Conservation (phyloP, 2,888 invertebrate genomes). For the Cotesia congregata region DNA sequence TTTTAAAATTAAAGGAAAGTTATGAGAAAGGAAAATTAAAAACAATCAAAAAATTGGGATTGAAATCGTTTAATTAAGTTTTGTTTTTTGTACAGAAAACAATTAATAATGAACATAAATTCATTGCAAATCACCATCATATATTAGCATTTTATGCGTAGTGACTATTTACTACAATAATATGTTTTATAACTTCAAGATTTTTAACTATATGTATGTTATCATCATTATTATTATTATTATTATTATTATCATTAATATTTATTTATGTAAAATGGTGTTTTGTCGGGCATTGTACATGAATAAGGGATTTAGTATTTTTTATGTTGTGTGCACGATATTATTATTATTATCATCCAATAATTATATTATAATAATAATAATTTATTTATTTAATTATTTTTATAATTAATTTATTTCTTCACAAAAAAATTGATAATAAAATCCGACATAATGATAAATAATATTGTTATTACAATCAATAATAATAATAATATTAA, state of each 20-base stretch:
- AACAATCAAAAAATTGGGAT: constrained; percentile 52
- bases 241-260: constrained; percentile 24
- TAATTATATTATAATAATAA: too few relatives aligned
- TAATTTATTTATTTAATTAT: constrained; percentile 41
- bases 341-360: constrained; percentile 41
- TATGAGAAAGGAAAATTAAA: constrained; percentile 12
- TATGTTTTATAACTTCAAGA: constrained; percentile 65
- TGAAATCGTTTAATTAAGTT: constrained; percentile 67
- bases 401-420: constrained; percentile 49
- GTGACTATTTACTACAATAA: constrained; percentile 62
- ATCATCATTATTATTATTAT: constrained; percentile 35
- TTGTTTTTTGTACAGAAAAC: constrained; percentile 66
- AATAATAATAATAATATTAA: constrained; percentile 55
- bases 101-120: constrained; percentile 67
- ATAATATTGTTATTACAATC: constrained; percentile 54
- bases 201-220: constrained; percentile 47
- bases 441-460: constrained; percentile 51
- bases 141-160: constrained; percentile 66
- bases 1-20: neutral
- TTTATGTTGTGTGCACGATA: constrained; percentile 43
- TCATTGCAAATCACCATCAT: constrained; percentile 66
- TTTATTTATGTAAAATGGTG: constrained; percentile 55
- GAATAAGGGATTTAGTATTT: constrained; percentile 49
- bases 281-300: constrained; percentile 52
- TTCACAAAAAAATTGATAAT: constrained; percentile 48